Conservation (phyloP, 37 sponge, comb jelly and placozoan genomes). For the Ianthella basta region DNA sequence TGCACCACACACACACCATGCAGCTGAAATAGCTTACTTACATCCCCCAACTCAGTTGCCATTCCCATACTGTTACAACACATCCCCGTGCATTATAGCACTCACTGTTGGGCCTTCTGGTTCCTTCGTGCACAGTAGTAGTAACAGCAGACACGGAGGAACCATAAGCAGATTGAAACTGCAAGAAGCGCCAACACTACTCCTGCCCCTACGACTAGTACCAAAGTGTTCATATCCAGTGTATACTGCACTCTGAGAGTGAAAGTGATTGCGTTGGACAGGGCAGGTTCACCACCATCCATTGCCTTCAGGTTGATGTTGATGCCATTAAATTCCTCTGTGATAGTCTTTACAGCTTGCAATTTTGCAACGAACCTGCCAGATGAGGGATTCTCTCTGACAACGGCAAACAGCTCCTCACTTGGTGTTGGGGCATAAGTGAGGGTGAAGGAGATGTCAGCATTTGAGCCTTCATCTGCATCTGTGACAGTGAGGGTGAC, state of each 20-base stretch:
- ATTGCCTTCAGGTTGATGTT: neutral
- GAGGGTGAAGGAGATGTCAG: slow-evolving; percentile 31
- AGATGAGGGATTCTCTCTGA: no score
- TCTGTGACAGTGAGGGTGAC: slow-evolving; percentile 20
- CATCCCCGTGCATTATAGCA: no score
- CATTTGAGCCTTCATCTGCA: slow-evolving; percentile 12
- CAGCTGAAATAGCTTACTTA: no score
- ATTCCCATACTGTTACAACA: no score
- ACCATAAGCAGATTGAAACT: slow-evolving; percentile 29
- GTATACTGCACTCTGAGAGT: slow-evolving; percentile 8
- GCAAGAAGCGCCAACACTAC: slow-evolving; percentile 45
- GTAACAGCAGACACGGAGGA: slow-evolving; percentile 43
- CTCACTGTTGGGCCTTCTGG: slow-evolving; percentile 21
- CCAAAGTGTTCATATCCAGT: neutral
- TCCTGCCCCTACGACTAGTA: slow-evolving; percentile 38
- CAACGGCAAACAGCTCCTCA: neutral
- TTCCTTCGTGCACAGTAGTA: slow-evolving; percentile 26
- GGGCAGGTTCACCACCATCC: neutral
- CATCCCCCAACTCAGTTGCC: no score
- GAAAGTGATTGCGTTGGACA: neutral
- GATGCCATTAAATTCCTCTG: neutral
- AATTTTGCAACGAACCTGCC: neutral
- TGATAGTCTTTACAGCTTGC: slow-evolving; percentile 1
- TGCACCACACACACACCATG: no score
- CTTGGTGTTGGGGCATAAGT: neutral